A percentile compares a stretch with the other conserved stretches of the same genome.
phyloP scores from a whole-genome alignment of 2,797 vertebrate genomes.

The Chanos chanos region DNA sequence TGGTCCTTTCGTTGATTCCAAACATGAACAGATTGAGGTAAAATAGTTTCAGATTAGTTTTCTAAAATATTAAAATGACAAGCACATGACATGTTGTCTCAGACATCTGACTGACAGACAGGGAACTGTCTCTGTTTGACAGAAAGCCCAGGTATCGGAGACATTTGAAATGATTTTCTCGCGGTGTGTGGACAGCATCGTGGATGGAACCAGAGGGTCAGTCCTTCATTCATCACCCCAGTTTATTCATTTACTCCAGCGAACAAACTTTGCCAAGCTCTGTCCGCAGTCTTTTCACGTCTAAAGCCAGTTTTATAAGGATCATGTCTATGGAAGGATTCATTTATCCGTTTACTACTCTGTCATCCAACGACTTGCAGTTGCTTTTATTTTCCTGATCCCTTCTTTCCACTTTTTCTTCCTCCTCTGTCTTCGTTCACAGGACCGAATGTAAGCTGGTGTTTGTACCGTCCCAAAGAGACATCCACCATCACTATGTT shows the following conservation, averaged over 20 bases:
- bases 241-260: neutral
- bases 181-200: constrained; percentile 78
- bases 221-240: neutral
- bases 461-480: constrained; percentile 83
- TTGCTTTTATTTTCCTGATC: neutral
- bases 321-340: no score
- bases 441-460: constrained; percentile 84
- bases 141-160: constrained; percentile 80
- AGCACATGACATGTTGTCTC: no score
- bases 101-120: neutral
- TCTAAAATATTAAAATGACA: neutral
- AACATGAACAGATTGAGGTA: constrained; percentile 92
- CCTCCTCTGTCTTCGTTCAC: neutral
- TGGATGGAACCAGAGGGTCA: constrained; percentile 86
- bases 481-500: constrained; percentile 81
- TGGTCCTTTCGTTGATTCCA: constrained; percentile 91
- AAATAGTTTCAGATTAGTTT: constrained; percentile 4
- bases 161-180: constrained; percentile 79
- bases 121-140: constrained; percentile 8
- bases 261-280: neutral
- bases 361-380: no score
- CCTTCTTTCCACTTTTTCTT: neutral
- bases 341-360: no score
- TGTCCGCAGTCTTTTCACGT: neutral
- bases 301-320: no score